Conservation (phyloP, 1,140 invertebrate species). For the Odontomachus brunneus region DNA sequence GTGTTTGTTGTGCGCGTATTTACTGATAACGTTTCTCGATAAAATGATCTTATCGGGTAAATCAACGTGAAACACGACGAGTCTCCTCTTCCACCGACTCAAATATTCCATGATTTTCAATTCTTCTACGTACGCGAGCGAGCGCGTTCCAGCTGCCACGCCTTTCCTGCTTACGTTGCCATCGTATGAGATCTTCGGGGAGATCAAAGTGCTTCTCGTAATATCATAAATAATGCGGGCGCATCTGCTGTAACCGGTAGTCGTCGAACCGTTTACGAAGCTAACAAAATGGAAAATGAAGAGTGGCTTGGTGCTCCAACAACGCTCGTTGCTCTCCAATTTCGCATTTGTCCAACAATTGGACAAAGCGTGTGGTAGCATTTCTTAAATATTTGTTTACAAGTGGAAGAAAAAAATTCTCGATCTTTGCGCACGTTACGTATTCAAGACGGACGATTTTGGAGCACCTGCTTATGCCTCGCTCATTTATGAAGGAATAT, state of each 20-base stretch:
- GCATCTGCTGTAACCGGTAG: neutral
- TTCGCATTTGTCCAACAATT: too few relatives aligned
- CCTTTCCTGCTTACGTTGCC: neutral
- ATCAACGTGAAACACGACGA: slow-evolving; percentile 22
- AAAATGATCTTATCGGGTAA: slow-evolving; percentile 36
- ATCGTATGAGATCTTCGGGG: slow-evolving; percentile 33
- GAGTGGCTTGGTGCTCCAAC: neutral
- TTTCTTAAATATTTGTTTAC: neutral
- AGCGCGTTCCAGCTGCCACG: slow-evolving; percentile 12
- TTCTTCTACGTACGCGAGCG: neutral
- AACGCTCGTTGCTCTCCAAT: neutral
- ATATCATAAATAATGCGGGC: slow-evolving; percentile 38
- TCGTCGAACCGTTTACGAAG: neutral
- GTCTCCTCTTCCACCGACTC: slow-evolving; percentile 37
- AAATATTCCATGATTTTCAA: slow-evolving; percentile 50
- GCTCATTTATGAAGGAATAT: too few relatives aligned
- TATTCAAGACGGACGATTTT: neutral
- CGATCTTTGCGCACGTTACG: neutral
- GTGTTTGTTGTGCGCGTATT: slow-evolving; percentile 43
- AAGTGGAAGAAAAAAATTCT: too few relatives aligned
- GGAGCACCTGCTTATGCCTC: too few relatives aligned
- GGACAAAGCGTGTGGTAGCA: neutral
- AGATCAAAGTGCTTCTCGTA: slow-evolving; percentile 51
- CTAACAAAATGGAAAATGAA: slow-evolving; percentile 2
- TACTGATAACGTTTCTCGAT: slow-evolving; percentile 20